phyloP scores from a whole-genome alignment of 2,797 vertebrate species.

The Gallinago solitaria region DNA sequence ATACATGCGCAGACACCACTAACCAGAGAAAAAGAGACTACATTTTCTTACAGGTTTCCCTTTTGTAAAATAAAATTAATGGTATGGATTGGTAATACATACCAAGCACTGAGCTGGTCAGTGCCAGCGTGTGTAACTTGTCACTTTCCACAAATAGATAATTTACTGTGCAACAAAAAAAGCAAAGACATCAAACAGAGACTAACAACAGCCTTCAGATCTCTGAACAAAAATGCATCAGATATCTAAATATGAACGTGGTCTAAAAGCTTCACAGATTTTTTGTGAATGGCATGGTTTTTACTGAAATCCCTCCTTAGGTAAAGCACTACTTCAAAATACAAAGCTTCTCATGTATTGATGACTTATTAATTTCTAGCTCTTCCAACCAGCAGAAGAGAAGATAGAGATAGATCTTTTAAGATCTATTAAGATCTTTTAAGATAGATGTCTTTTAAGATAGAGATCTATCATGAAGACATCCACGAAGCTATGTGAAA shows the following conservation, averaged over 20 bases:
- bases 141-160: slow-evolving; percentile 17
- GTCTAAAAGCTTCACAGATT: not conserved
- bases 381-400: not conserved
- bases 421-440: too few relatives aligned
- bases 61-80: not conserved
- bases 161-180: not conserved
- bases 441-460: not conserved
- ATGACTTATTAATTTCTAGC: not conserved
- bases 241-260: not conserved
- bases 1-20: not conserved
- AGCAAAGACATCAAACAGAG: not conserved
- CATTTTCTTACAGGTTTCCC: not conserved
- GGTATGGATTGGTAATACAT: not conserved
- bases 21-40: not conserved
- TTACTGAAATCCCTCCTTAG: not conserved
- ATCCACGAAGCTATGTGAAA: not conserved
- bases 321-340: not conserved
- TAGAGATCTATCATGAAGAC: not conserved
- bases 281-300: not conserved
- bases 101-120: not conserved
- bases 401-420: too few relatives aligned
- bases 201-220: not conserved
- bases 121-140: not conserved
- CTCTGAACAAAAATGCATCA: not conserved
- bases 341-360: not conserved